Evolutionary conservation across 2,888 invertebrate species (phyloP).

Genomic region (Phortica magna): DNA sequence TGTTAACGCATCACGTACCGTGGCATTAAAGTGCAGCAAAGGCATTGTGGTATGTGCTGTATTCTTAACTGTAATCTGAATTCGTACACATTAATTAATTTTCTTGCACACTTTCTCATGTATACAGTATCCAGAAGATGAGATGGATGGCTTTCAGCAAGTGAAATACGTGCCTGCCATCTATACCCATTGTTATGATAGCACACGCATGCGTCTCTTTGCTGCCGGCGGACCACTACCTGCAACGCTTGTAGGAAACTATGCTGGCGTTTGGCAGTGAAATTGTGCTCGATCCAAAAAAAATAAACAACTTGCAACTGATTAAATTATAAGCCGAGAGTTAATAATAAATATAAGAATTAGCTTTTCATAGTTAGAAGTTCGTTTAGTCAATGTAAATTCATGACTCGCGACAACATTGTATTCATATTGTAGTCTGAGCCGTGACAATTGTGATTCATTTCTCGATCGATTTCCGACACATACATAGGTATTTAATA

Average conservation of each 20-base stretch:
- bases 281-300: neutral
- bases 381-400: neutral
- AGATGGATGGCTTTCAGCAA: conserved; percentile 89
- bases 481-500: conserved; percentile 11
- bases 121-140: conserved; percentile 89
- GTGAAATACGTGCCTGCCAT: conserved; percentile 95
- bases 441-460: conserved; percentile 24
- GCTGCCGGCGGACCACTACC: conserved; percentile 97
- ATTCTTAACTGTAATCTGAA: neutral
- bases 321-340: neutral
- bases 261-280: conserved; percentile 95
- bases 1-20: conserved; percentile 92
- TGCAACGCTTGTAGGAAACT: conserved; percentile 94
- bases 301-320: conserved; percentile 9
- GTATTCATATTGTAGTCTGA: conserved; percentile 16
- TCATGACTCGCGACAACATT: neutral
- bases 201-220: conserved; percentile 93
- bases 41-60: conserved; percentile 88
- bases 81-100: neutral
- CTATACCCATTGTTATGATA: conserved; percentile 97
- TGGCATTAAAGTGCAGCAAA: conserved; percentile 90
- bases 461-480: conserved; percentile 20
- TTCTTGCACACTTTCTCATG: neutral
- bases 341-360: neutral
- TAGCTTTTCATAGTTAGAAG: neutral